Conservation (phyloP, 2,113 vertebrate species). For the Origma solitaria region DNA sequence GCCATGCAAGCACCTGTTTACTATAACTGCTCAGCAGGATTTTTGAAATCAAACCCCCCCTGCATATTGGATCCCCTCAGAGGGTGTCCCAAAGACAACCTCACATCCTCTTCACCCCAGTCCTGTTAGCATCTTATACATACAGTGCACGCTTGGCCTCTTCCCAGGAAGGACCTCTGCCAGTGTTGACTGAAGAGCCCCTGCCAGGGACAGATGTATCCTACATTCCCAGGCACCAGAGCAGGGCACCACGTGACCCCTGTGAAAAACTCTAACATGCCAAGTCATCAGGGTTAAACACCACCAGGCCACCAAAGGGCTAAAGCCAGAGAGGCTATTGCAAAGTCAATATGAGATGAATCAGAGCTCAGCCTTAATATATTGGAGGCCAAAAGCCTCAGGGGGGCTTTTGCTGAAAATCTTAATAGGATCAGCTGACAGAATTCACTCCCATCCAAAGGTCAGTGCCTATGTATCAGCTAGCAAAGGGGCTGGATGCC, state of each 20-base stretch:
- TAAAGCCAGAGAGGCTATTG: background rate
- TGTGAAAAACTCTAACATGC: background rate
- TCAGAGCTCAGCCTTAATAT: background rate
- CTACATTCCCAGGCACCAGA: background rate
- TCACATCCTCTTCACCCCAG: background rate
- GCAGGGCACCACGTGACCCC: fast-evolving
- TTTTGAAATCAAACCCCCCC: background rate
- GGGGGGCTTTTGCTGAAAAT: background rate
- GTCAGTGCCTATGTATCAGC: background rate
- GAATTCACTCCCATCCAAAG: background rate
- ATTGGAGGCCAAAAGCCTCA: background rate
- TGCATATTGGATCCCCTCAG: background rate
- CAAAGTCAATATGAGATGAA: background rate
- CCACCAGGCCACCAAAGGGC: background rate
- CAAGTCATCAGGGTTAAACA: background rate
- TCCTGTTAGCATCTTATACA: background rate
- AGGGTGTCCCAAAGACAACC: background rate
- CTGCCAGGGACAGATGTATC: background rate
- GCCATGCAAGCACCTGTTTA: background rate
- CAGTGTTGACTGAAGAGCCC: fast-evolving
- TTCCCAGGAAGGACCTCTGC: background rate
- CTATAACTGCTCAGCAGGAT: background rate
- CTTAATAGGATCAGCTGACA: background rate
- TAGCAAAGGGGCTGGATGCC: background rate
- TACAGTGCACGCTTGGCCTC: background rate